Base-by-base conservation (phyloP, 2,797 vertebrate genomes). In the Scolopax rusticola region DNA sequence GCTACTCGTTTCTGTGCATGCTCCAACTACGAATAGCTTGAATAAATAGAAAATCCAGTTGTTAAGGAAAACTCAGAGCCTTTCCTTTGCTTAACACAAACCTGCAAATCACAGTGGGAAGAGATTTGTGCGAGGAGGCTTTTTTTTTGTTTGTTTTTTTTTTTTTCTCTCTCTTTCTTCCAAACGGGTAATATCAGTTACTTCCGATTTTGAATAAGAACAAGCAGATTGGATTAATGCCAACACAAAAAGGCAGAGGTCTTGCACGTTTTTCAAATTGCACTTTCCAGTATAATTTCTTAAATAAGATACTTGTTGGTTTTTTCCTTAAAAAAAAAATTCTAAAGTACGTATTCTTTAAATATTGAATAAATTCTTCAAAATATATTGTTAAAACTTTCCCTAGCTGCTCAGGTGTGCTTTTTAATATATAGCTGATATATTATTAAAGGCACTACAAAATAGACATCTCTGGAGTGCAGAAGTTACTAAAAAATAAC, bases 401-500 rank as follows among this genome's bases (percentile, higher is more conserved):
- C 96, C 97, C 97, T 97, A 98, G 95, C 97, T 98, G 97, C 97
- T 97, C 95, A 94, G 95, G 65, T 97, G 96, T 98, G 95, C 97
- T 98, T 98, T 96, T 98, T 96, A 95, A 97, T 97, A 98, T 97
- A 98, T 91, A 98, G 95, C 94, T 97, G 98, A 98, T 98, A 98
- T 98, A 98, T 97, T 98, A 97, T 93, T 97, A 97, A 98, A 98
- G 97, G 95, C 97, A 98, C 98, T 98, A 98, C 98, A 98, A 98
- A 98, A 98, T 98, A 98, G 97, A 98, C 95, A 96, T 98, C 97
- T 98, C 98, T 98, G 98, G 98, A 98, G 98, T 98, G 98, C 98
- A 98, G 97, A 96, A 97, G 95, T 98, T 98, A 97, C 97, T 97
- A 97, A 97, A 98, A 98, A 98, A 98, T 97, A 98, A 98, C 98